These are phyloP conservation scores for Atta texana DNA, from an alignment of 1,140 invertebrate genomes.

Conservation along the genomic window DNA sequence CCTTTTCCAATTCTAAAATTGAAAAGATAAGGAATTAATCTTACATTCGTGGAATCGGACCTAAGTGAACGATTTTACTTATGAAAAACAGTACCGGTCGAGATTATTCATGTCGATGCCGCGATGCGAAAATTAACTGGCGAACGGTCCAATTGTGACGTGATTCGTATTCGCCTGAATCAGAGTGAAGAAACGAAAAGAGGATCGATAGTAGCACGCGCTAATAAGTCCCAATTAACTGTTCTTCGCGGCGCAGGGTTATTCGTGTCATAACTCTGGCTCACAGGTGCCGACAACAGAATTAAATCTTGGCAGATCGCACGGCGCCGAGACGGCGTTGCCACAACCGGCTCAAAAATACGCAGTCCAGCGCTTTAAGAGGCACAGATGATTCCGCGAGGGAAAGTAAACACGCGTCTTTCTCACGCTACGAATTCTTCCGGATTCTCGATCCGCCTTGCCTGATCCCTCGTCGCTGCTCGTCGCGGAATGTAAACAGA, in stretches of 20 bases:
- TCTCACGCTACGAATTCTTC: too few relatives aligned
- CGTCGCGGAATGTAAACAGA: background rate
- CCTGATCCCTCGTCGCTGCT: too few relatives aligned
- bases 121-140: background rate
- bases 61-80: background rate
- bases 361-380: too few relatives aligned
- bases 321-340: background rate
- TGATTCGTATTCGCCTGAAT: background rate
- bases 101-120: background rate
- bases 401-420: background rate
- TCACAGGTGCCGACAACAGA: background rate
- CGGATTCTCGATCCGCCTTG: background rate
- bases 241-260: background rate
- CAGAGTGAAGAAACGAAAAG: background rate
- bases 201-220: background rate
- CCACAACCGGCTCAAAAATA: background rate
- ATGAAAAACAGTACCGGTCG: background rate
- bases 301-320: conserved; percentile 24
- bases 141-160: background rate
- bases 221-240: conserved; percentile 15
- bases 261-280: conserved; percentile 19
- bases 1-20: too few relatives aligned
- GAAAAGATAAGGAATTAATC: too few relatives aligned
- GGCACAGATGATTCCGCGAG: background rate
- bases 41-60: too few relatives aligned